These are phyloP conservation scores for Trichosurus vulpecula DNA, from an alignment of 2,797 vertebrate genomes.

Conservation along the genomic window DNA sequence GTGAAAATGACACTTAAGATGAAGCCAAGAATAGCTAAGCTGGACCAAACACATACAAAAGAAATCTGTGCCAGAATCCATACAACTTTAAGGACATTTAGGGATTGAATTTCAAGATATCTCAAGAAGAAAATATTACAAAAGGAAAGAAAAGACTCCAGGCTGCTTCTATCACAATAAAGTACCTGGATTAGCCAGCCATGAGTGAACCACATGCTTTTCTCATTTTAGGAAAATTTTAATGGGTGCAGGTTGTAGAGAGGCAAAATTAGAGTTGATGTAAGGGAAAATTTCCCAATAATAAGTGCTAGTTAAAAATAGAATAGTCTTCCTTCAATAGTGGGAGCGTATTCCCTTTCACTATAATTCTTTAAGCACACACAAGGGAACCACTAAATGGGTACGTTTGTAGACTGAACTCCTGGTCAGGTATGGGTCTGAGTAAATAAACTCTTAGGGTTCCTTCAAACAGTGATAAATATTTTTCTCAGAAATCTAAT, in stretches of 20 bases:
- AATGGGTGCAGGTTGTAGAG: not conserved
- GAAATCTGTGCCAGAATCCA: not conserved
- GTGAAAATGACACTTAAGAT: not conserved
- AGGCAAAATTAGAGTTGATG: not conserved
- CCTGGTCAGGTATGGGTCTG: not conserved
- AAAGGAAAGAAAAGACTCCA: not conserved
- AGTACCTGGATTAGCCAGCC: not conserved
- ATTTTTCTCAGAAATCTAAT: not conserved
- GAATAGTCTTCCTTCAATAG: not conserved
- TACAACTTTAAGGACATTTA: not conserved
- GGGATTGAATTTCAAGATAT: not conserved
- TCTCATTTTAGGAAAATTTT: not conserved
- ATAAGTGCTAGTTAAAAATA: not conserved
- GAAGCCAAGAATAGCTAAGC: not conserved
- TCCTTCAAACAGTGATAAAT: not conserved
- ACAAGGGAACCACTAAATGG: not conserved
- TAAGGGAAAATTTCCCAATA: not conserved
- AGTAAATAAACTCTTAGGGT: not conserved
- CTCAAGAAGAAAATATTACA: not conserved
- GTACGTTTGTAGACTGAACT: not conserved
- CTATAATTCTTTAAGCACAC: not conserved
- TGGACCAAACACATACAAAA: not conserved
- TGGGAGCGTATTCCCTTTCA: not conserved
- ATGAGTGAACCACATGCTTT: not conserved
- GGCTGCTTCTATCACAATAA: not conserved